Base-by-base conservation (phyloP, 2,797 vertebrate genomes). In the Etheostoma perlongum region DNA sequence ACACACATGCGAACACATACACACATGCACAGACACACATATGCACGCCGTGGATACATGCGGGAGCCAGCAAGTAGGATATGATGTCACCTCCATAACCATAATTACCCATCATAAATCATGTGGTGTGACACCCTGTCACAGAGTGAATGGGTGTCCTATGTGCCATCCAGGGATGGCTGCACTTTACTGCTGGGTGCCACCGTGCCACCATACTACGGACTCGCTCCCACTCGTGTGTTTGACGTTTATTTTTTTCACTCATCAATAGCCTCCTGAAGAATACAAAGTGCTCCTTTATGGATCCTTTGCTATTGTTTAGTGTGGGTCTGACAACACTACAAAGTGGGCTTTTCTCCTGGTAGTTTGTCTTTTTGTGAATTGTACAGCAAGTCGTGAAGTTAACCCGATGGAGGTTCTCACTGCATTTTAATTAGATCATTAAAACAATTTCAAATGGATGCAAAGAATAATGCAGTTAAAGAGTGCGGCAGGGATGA, bases 21-120 rank as follows among this genome's bases (percentile, higher is more conserved):
- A 36, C 63, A 72, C 53, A 59, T 8, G 30, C 65, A 67, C 76
- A 70, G 13, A 72, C 69, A 72, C 70, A 72, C 86, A 76, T 30
- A 77, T 27, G 83, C 86, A 74, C 78, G 84, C 67, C 81, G 27
- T 46, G 77, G 79, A 81, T 89, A 79, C 89, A 88, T 78, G 81
- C 61, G 44, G 84, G 78, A 92, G 89, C 76, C 79, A 63, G 85
- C 54, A 57, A 90, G 78, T 71, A 90, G 91, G 90, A 93, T 93
- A 91, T 94, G 93, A 94, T 94, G 93, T 94, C 92, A 93, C 91
- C 89, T 92, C 89, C 89, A 90, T 86, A 93, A 91, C 89, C 89
- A 91, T 94, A 94, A 94, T 94, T 94, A 93, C 90, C 92, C 89
- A 54, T 93, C 93, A 92, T 94, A 93, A 92, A 93, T 94, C 92